Evolutionary conservation across 2,888 invertebrate species (phyloP), one percentile per base, ranked within the genome.

Genomic region (Drosophila prolongata): DNA sequence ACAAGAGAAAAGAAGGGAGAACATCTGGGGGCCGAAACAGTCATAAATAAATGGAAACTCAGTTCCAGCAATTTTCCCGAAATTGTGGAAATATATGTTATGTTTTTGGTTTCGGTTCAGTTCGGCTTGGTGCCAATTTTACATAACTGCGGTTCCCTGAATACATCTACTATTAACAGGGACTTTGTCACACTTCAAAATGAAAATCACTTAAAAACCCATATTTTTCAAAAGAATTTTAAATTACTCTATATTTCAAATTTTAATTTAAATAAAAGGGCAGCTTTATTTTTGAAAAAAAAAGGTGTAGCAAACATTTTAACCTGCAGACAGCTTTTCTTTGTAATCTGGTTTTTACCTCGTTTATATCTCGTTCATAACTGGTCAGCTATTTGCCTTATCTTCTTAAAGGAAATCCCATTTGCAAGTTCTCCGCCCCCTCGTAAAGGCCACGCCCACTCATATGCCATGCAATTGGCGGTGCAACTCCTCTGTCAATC

Each of bases 41-140:
- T 80, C 86, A 77, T 88, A 84, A 84, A 86, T 86, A 88, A 73
- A 73, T 73, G 74, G 74, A 56, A 64, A 73, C 40, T 46, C 55
- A 46, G 55, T 50, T 38, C 40, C 55, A 19, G 46, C 55, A 27
- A 44, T 50, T 55, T 44, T 30, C 55, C 54, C 55, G 13, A 70
- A 52, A 44, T 52, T 44, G 49, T 40, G 65, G 42, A 71, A 50
- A 73, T 71, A 73, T 56, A 71, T 71, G 56, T 19, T 14, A 27
- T 37, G 57, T 24, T 27, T 50, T 44, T 53, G 38, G 43, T 43
- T 27, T 42, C 44, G 34, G 50, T 40, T 40, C 10, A 47, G 30
- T 38, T 50, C 19, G 13, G 13, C 49, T 50, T 13, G 47, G n/a
- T 52, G 35, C 62, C 72, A 40, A 61, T 55, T 50, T 55, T 13